Base-by-base conservation (phyloP, 2,888 invertebrate species). In the Drosophila neonasuta region DNA sequence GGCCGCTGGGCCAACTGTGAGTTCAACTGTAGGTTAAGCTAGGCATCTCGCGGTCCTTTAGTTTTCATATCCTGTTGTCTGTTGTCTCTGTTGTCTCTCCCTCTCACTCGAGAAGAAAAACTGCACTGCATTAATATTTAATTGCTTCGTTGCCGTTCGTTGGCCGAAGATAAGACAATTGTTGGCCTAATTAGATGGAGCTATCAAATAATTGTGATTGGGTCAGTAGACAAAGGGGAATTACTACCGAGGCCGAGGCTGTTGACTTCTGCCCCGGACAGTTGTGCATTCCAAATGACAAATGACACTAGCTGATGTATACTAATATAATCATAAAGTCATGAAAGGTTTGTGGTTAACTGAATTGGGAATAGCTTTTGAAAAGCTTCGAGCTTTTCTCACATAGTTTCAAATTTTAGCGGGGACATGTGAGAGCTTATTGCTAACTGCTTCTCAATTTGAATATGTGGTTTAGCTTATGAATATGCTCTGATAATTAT, bases 71-170 rank as follows among this genome's bases (percentile, higher is more conserved):
- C 32, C 52, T 29, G 13, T 30, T 32, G 39, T 49, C 8, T 39
- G 51, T 13, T 39, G 55, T 48, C 48, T 44, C 34, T 42, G 56
- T 32, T 59, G 62, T 44, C 58, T 50, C 24, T 6, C 24, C 24
- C 24, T 24, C 24, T 24, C 24, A 24, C 6, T 24, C 24, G 6
- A 24, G 24, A 24, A 17, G 5, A 46, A 64, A 68, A 72, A 68
- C 55, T 79, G 68, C 77, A 73, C 56, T 70, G 66, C 73, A 82
- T 86, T 78, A 70, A 83, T 83, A 75, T 73, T 80, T 75, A 80
- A 86, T 83, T 73, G 73, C 62, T 65, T 66, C 68, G 70, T 66
- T 67, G 70, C 67, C 75, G 67, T 32, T 30, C 44, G 36, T 10
- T 44, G 32, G 61, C 52, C 66, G 6, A 24, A 66, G 78, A 68